phyloP scores from a whole-genome alignment of 2,888 invertebrate genomes.

The Acrobasis repandana region DNA sequence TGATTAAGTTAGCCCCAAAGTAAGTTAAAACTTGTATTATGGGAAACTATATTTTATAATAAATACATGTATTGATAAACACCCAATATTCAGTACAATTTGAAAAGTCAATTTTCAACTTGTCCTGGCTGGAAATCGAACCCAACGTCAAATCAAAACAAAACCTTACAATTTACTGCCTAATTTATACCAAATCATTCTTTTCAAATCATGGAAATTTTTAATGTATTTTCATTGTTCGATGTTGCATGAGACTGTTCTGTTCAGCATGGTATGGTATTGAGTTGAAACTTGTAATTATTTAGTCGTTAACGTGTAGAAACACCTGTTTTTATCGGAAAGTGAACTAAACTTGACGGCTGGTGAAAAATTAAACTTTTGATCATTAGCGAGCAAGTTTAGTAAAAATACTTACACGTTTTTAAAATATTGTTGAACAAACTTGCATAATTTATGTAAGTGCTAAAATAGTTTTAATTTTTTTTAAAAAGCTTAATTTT shows the following conservation, averaged over 20 bases:
- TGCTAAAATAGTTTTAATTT: neutral
- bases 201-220: neutral
- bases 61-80: too few relatives aligned
- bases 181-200: too few relatives aligned
- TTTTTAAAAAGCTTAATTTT: too few relatives aligned
- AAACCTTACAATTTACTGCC: neutral
- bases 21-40: too few relatives aligned
- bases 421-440: neutral
- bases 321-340: constrained; percentile 20
- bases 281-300: constrained; percentile 19
- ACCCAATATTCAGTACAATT: too few relatives aligned
- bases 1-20: too few relatives aligned
- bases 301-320: constrained; percentile 14
- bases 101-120: too few relatives aligned
- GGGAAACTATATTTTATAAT: too few relatives aligned
- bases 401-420: neutral
- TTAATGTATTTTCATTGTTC: constrained; percentile 14
- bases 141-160: too few relatives aligned
- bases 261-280: constrained; percentile 4
- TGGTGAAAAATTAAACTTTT: constrained; percentile 18
- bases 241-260: neutral
- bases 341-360: constrained; percentile 15
- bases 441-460: neutral
- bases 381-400: constrained; percentile 6
- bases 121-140: too few relatives aligned